Base-by-base conservation (phyloP, 2,113 vertebrate genomes). In the Bambusicola thoracicus region DNA sequence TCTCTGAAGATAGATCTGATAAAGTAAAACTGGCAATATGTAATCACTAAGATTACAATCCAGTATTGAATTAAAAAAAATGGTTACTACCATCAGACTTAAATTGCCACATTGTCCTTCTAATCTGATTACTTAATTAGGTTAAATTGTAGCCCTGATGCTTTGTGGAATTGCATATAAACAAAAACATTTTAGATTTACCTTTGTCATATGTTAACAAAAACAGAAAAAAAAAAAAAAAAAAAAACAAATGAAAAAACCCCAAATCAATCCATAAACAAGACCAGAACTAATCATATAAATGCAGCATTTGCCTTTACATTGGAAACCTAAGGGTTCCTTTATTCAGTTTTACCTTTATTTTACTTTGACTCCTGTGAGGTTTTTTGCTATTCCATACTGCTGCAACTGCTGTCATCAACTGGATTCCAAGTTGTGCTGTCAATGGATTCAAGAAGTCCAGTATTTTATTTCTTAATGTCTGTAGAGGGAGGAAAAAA, bases 391-490 rank as follows among this genome's bases (percentile, higher is more conserved):
- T 98, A 96, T 97, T 98, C 99, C 99, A 99, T 18, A 99, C 98
- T 4, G 98, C 98, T 70, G 98, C 99, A 10, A 98, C 94, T 2
- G 99, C 99, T 44, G 99, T 98, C 93, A 98, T 98, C 51, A 99
- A 73, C 89, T 99, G 98, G 55, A 98, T 89, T 18, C 99, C 99
- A 65, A 99, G 99, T 2, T 98, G 98, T 19, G 96, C 95, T 30
- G 98, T 98, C 81, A 99, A 94, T 6, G 99, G 99, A 77, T 98
- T 98, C 61, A 99, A 83, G 89, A 99, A 99, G 12, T 99, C 98
- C 89, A 99, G 90, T 70, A 99, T 98, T 84, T 99, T 98, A 95
- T 98, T 99, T 84, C 98, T 98, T 81, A 99, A 94, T 30, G 98
- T 99, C 99, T 99, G 79, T 3, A 85, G 82, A 92, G 21, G 4